Percentiles rank a stretch among this genome's conserved stretches.
phyloP scores from a whole-genome alignment of 2,797 vertebrate species.

The Ciconia nigra region DNA sequence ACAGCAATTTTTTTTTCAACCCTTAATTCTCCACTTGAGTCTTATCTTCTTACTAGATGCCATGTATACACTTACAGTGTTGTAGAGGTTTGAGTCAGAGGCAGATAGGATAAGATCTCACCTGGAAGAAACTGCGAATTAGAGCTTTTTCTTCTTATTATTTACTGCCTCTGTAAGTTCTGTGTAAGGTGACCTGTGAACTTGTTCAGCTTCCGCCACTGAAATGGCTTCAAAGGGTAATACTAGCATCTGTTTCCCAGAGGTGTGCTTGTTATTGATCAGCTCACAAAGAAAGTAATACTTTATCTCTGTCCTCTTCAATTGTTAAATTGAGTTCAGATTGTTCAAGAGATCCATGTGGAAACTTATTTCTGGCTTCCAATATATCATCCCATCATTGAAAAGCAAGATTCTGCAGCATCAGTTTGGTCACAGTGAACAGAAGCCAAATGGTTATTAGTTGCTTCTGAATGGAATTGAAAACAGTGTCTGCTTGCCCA shows the following conservation, averaged over 20 bases:
- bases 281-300: conserved; percentile 20
- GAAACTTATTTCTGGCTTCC: conserved; percentile 46
- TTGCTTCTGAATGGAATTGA: conserved; percentile 38
- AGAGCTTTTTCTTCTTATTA: neutral
- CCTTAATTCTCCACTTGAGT: neutral
- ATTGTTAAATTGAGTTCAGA: conserved; percentile 59
- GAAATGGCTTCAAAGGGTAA: conserved; percentile 16
- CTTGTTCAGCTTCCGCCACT: neutral
- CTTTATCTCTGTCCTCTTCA: conserved; percentile 38
- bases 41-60: neutral
- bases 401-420: conserved; percentile 25
- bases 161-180: neutral
- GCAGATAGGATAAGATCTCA: neutral
- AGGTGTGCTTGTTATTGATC: conserved; percentile 41
- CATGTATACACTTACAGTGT: neutral
- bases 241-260: conserved; percentile 39
- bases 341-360: conserved; percentile 47
- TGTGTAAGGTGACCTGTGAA: neutral
- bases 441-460: conserved; percentile 37
- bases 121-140: neutral
- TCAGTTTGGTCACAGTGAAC: neutral
- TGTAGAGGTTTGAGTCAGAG: neutral
- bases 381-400: conserved; percentile 38
- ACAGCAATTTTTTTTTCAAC: neutral
- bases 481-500: conserved; percentile 26